phyloP scores from a whole-genome alignment of 2,888 invertebrate genomes.

The Meta bourneti region DNA sequence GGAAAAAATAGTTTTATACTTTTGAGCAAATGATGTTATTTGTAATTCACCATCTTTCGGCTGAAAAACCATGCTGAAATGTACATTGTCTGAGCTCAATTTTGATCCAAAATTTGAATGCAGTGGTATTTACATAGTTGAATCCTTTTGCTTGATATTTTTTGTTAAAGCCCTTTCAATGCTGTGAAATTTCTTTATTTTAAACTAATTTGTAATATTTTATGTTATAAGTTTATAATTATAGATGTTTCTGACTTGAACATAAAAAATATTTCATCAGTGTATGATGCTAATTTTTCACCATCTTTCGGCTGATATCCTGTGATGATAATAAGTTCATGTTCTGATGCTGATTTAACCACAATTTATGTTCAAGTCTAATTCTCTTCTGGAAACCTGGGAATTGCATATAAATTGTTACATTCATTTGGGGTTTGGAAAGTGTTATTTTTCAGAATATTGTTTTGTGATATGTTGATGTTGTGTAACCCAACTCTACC shows the following conservation, averaged over 20 bases:
- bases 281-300: constrained; percentile 33
- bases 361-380: neutral
- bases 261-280: constrained; percentile 4
- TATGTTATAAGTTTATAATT: too few relatives aligned
- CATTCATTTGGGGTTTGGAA: neutral
- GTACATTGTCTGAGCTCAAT: neutral
- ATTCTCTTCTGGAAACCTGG: neutral
- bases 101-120: neutral
- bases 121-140: too few relatives aligned
- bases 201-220: too few relatives aligned
- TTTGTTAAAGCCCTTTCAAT: too few relatives aligned
- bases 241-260: neutral
- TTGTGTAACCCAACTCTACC: too few relatives aligned
- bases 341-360: constrained; percentile 19
- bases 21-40: too few relatives aligned
- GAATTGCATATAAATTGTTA: too few relatives aligned
- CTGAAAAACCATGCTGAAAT: constrained; percentile 19
- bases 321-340: constrained; percentile 12
- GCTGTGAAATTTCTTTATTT: neutral
- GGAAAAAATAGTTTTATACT: too few relatives aligned
- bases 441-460: too few relatives aligned
- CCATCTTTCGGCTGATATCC: constrained; percentile 51
- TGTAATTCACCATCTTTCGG: constrained; percentile 37
- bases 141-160: too few relatives aligned
- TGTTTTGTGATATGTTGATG: too few relatives aligned